Conservation (phyloP, 2,797 vertebrate species). For the Anabacerthia variegaticeps region DNA sequence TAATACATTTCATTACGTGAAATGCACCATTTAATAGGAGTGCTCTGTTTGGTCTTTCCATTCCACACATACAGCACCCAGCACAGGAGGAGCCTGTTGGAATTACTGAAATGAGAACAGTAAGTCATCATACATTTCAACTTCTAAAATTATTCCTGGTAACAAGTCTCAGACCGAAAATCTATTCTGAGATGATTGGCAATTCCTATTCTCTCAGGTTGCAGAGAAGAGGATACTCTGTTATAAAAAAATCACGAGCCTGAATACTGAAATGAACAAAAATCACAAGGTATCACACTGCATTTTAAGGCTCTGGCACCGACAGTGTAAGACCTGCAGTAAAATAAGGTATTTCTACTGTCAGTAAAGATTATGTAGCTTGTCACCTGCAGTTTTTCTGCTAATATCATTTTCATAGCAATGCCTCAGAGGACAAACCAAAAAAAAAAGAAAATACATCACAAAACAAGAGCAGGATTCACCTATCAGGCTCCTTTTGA, state of each 20-base stretch:
- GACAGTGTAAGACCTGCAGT: neutral
- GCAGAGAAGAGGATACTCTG: neutral
- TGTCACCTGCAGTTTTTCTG: neutral
- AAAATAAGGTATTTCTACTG: neutral
- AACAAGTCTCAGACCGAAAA: neutral
- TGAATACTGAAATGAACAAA: neutral
- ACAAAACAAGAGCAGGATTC: neutral
- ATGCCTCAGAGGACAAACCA: neutral
- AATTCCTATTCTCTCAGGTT: neutral
- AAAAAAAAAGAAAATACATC: neutral
- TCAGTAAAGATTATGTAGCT: neutral
- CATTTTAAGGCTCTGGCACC: neutral
- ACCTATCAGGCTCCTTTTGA: neutral
- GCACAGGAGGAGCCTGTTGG: neutral
- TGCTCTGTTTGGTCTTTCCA: neutral
- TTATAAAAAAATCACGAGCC: neutral
- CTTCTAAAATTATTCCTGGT: neutral
- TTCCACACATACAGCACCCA: neutral
- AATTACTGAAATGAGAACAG: neutral
- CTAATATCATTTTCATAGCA: neutral
- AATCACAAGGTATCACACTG: neutral
- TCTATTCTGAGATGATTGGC: neutral
- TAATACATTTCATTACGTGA: neutral
- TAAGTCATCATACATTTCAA: neutral
- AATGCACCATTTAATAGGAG: neutral